phyloP scores from a whole-genome alignment of 2,113 vertebrate species.

The Anarhynchus alexandrinus region DNA sequence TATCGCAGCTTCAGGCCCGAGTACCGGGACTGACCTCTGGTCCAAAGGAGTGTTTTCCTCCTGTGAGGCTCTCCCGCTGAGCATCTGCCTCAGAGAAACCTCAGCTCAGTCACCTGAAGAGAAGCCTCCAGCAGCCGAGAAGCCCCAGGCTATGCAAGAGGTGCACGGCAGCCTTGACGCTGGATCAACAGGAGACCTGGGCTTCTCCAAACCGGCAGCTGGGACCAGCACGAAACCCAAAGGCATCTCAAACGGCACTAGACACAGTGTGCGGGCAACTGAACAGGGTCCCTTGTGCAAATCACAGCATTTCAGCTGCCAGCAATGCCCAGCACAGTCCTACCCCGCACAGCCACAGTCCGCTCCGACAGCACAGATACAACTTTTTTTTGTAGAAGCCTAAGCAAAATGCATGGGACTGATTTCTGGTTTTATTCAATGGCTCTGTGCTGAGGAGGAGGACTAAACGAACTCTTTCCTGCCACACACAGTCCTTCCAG shows the following conservation, averaged over 20 bases:
- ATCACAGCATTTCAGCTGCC: background rate
- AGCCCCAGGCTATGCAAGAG: background rate
- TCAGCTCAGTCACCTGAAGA: background rate
- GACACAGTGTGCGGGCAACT: background rate
- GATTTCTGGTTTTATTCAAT: background rate
- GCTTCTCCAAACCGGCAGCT: background rate
- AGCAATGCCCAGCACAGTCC: background rate
- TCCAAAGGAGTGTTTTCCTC: background rate
- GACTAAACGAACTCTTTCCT: background rate
- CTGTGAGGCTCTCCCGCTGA: background rate
- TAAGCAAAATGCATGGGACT: background rate
- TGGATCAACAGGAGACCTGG: background rate
- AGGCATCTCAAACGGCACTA: background rate
- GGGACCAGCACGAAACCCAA: background rate
- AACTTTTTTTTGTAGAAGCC: background rate
- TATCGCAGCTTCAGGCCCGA: background rate
- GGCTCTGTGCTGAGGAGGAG: background rate
- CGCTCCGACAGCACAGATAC: background rate
- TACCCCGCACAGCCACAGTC: background rate
- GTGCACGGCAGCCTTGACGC: background rate
- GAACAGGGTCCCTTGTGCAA: no score
- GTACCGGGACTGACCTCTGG: background rate
- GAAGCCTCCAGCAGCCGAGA: background rate
- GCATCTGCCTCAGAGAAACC: background rate
- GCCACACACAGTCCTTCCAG: background rate